These are phyloP conservation scores for Lithophane leautieri DNA, from an alignment of 2,888 invertebrate genomes.

Conservation along the genomic window DNA sequence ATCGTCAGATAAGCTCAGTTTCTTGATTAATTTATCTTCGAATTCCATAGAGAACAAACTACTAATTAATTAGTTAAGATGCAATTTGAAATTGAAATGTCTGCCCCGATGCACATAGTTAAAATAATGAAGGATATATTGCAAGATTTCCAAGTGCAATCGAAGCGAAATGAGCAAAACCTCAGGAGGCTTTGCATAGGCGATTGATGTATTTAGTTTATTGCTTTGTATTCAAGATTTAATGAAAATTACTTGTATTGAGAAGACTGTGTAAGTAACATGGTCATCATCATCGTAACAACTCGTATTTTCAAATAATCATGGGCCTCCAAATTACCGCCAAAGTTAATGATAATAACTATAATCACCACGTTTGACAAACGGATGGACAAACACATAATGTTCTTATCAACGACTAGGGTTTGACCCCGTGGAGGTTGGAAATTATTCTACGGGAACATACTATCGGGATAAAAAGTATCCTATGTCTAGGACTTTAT, in stretches of 20 bases:
- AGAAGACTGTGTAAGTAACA: too few relatives aligned
- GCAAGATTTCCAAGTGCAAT: neutral
- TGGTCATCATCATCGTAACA: neutral
- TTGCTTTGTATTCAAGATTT: slow-evolving; percentile 1
- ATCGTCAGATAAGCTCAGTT: slow-evolving; percentile 14
- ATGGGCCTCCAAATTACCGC: neutral
- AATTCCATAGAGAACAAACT: slow-evolving; percentile 30
- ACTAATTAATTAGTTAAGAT: slow-evolving; percentile 42
- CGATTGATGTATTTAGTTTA: neutral
- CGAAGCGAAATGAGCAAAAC: neutral
- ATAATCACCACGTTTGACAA: neutral
- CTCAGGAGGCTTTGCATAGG: neutral
- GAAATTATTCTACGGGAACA: too few relatives aligned
- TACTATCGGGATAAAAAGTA: too few relatives aligned
- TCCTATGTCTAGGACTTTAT: neutral
- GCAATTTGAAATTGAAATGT: slow-evolving; percentile 43
- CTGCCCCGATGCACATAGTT: neutral
- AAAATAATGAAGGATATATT: slow-evolving; percentile 7
- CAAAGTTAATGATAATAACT: neutral
- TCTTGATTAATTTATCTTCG: slow-evolving; percentile 40
- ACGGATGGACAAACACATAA: neutral
- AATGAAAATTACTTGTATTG: neutral
- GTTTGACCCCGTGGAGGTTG: too few relatives aligned
- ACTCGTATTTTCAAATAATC: neutral
- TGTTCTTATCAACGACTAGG: neutral